phyloP scores from a whole-genome alignment of 2,797 vertebrate species.

The Tauraco hartlaubi region DNA sequence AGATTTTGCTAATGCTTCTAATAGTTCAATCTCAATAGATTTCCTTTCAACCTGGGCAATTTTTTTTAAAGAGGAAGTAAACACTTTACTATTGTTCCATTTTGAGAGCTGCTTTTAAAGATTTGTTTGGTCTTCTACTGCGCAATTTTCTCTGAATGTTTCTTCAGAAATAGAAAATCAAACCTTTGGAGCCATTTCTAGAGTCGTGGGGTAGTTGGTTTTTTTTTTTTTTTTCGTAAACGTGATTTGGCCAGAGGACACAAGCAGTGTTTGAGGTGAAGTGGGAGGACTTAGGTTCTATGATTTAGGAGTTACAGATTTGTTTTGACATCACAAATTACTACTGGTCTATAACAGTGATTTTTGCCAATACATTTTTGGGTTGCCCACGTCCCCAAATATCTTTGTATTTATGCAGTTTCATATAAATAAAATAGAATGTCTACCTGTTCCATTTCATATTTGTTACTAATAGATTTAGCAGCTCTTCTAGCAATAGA shows the following conservation, averaged over 20 bases:
- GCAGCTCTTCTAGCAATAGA: not conserved
- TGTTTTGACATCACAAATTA: not conserved
- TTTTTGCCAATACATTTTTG: not conserved
- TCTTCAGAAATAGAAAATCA: not conserved
- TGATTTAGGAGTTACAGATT: not conserved
- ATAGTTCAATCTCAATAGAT: not conserved
- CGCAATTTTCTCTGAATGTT: not conserved
- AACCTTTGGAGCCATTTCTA: not conserved
- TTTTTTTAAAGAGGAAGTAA: not conserved
- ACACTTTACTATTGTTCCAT: not conserved
- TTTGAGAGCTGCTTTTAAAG: slow-evolving; percentile 12
- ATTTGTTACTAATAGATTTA: not conserved
- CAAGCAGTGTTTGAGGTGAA: not conserved
- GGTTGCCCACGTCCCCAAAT: not conserved
- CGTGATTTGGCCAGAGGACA: not conserved
- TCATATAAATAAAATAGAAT: not conserved
- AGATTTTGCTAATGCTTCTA: slow-evolving; percentile 18
- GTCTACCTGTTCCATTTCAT: not conserved
- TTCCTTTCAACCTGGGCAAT: not conserved
- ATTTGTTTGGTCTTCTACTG: not conserved
- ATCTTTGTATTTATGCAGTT: not conserved
- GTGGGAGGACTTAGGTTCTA: not conserved
- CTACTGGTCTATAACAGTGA: not conserved
- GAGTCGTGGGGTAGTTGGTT: not conserved
- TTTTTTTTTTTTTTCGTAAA: not conserved